Evolutionary conservation across 53 echinoderm and acorn worm genomes (phyloP), one percentile per base, ranked within the genome.

Genomic region (Luidia sarsii): DNA sequence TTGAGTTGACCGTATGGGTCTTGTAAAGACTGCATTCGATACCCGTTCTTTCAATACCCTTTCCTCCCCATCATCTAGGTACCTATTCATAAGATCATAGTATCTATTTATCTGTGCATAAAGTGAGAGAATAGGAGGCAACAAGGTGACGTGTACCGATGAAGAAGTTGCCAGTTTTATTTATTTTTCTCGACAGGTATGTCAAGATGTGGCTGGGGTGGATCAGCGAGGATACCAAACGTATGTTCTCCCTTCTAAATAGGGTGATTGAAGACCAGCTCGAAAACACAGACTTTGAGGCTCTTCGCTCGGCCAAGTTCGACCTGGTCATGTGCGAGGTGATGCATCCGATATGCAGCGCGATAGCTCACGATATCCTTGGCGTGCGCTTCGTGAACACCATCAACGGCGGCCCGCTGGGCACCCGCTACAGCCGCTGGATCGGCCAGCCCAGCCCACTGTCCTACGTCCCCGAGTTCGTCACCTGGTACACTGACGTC

Each of bases 401-500:
- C 1, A 16, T 77, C 30, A 77, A 77, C 4, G 77, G 77, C 4
- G 77, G 77, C 32, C 61, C 30, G 39, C 32, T 60, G n/a, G 77
- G 77, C 61, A 77, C 77, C 11, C 30, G 77, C 4, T 77, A 77
- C 77, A 77, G 77, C 13, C 25, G 77, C 7, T 77, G 77, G 77
- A 30, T 15, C 77, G 18, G 46, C 30, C 60, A 61, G 32, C 48
- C 77, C 0, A 81, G 72, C 24, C 91, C 91, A 1, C 35, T 64
- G 10, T 80, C 91, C 0, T 91, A 91, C 68, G 91, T 91, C 20
- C 87, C 91, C 3, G 84, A 74, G 43, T 80, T 80, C 36, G 19
- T 87, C 34, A 85, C 87, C 6, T 51, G 69, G 0, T 80, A 62
- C 34, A 83, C 91, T 3, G 87, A 91, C 54, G 48, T 62, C 18